Evolutionary conservation across 2,113 vertebrate genomes (phyloP).

Genomic region (Heptranchias perlo): DNA sequence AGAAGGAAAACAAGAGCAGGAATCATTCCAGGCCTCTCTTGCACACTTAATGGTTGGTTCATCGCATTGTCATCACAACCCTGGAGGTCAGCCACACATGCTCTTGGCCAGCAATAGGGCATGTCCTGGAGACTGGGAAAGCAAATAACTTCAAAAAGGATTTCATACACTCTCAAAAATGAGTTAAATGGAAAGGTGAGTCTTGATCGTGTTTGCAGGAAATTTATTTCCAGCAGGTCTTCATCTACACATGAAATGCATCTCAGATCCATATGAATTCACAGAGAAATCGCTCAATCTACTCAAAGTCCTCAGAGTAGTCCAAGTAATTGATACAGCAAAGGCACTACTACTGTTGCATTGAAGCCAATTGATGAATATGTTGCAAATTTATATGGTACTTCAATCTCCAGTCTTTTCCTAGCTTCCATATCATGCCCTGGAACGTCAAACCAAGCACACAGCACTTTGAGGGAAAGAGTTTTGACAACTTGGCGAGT

Average conservation of each 20-base stretch:
- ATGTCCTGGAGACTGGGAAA: neutral
- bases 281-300: no score
- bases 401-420: conserved; percentile 77
- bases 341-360: conserved; percentile 68
- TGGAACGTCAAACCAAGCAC: conserved; percentile 61
- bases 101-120: neutral
- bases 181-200: neutral
- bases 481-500: conserved; percentile 64
- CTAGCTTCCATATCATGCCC: conserved; percentile 55
- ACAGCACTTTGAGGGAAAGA: conserved; percentile 58
- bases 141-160: neutral
- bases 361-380: conserved; percentile 74
- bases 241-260: conserved; percentile 11
- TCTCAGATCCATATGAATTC: neutral
- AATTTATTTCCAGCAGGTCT: neutral
- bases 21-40: neutral
- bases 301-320: conserved; percentile 57
- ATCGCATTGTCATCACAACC: neutral
- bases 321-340: conserved; percentile 64
- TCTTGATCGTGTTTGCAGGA: neutral
- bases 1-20: neutral
- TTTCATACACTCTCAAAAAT: neutral
- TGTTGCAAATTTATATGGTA: conserved; percentile 82
- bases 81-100: neutral
- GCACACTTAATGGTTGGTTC: neutral